Base-by-base conservation (phyloP, 2,797 vertebrate species). In the Silurus aristotelis region DNA sequence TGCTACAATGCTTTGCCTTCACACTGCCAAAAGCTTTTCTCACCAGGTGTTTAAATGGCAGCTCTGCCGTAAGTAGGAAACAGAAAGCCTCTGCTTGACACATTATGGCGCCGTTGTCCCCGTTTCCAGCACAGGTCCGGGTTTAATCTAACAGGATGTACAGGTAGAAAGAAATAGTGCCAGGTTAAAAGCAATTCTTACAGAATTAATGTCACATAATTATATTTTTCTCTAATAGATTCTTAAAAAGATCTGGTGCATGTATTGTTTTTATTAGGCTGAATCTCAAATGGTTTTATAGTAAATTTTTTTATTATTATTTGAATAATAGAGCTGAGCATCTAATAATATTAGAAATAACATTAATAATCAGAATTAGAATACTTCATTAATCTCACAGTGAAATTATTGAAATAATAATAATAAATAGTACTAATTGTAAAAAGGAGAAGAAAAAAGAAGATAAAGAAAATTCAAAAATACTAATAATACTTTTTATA, bases 1-100 rank as follows among this genome's bases (percentile, higher is more conserved):
- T 52, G 63, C 61, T 56, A 17, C 70, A n/a, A 17, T 46, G 78
- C 27, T 55, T 76, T 84, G 19, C 22, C 56, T 22, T 67, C 25
- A 43, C 48, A 46, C 25, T 15, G 71, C 38, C 31, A 68, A 60
- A 79, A 71, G 80, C 73, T 56, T 83, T 78, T 83, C 81, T 79
- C 81, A 55, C 31, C 64, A 82, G 52, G 84, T 82, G 63, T 76
- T 48, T 66, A 75, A 82, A 71, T n/a, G 12, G 8, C 4, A 25
- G 48, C 38, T 61, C 72, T 7, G 73, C 31, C 38, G 25, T 58
- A 48, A 67, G 80, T 31, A 79, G 64, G 14, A 78, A 78, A 20
- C 61, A 25, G 60, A 63, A 48, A 46, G 31, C 20, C 58, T 63
- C 20, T 13, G 58, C 20, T 63, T 5, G 3, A 58, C 19, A 46